Evolutionary conservation across 2,113 vertebrate genomes (phyloP), one percentile per base, ranked within the genome.

Genomic region (Potamarius usumacintae): DNA sequence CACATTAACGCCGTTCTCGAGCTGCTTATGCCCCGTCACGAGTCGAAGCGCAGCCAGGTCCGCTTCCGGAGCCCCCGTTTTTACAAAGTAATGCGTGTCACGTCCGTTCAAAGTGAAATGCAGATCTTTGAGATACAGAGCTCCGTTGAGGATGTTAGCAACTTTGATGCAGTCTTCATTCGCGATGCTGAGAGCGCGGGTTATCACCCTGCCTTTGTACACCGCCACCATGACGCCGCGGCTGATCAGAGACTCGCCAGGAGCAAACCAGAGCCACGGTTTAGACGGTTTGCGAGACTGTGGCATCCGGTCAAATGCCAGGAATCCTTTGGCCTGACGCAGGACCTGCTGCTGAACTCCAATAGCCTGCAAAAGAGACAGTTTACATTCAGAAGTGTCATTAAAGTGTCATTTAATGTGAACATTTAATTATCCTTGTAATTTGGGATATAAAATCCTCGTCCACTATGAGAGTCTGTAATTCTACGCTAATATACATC

Each of bases 141-240:
- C 98, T 0, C 97, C 97, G 92, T 98, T 99, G 84, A 99, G 96
- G 92, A 99, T 97, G 4, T 97, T 97, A 14, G 98, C 98, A 89
- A 99, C 97, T 94, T 99, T 99, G 92, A 99, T 96, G 92, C 98
- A 99, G 96, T 99, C 98, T 94, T 99, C 98, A 69, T 97, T 97
- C 22, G 98, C 98, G 86, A 99, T 96, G 91, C 98, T 98, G 91
- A 99, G 97, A 58, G 97, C 96, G 7, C 98, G 97, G 72, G 98
- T 99, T 92, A 97, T 96, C 91, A 99, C 97, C 86, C 96, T 97
- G 90, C 98, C 98, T 92, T 97, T 97, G 95, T 96, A 98, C 91
- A 99, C 96, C 20, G 98, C 98, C 0, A 99, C 96, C 98, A 99
- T 99, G 67, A 99, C 97, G 8, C 97, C 98, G 77, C 98, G 97